Evolutionary conservation across 2,113 vertebrate genomes (phyloP), one percentile per base, ranked within the genome.

Genomic region (Micronycteris hirsuta): DNA sequence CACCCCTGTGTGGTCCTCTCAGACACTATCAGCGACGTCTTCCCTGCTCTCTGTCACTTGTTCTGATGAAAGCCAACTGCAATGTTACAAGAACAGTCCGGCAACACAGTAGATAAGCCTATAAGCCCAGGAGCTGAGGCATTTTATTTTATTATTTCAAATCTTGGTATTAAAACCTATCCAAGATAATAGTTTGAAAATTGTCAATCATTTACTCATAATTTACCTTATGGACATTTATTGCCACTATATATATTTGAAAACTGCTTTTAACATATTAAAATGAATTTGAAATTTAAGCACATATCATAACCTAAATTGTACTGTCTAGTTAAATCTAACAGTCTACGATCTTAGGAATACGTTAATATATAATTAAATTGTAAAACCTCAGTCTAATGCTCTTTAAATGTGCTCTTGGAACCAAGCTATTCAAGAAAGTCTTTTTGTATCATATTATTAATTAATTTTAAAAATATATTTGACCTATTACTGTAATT

Each of bases 221-320:
- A 86, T 65, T 93, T 81, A 58, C 7, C 19, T 52, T 82, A 86
- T 15, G 20, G 7, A 65, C 65, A 89, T 77, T 71, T 89, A 45
- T 73, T 86, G 45, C 24, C 49, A 76, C 6, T 94, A 12, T 54
- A 45, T 33, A 19, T 88, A 80, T 80, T 86, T 77, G 14, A 81
- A 36, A 81, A 43, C 36, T 91, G 28, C 58, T 88, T 76, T 65
- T 9, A 74, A 82, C 26, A 82, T 22, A 65, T 85, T 74, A 93
- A 85, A 38, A 93, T 81, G 24, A 76, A 45, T 91, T 81, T 81
- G 22, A 95, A 88, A 86, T 92, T 67, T 81, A 65, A 94, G n/a
- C 33, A 38, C 43, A 58, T 47, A 45, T 77, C 24, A 33, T 81
- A 77, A 73, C 45, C 33, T 26, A 85, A 93, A 84, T 61, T 85